Conservation (phyloP, 2,797 vertebrate species). For the Ctenochaetus hawaiiensis region DNA sequence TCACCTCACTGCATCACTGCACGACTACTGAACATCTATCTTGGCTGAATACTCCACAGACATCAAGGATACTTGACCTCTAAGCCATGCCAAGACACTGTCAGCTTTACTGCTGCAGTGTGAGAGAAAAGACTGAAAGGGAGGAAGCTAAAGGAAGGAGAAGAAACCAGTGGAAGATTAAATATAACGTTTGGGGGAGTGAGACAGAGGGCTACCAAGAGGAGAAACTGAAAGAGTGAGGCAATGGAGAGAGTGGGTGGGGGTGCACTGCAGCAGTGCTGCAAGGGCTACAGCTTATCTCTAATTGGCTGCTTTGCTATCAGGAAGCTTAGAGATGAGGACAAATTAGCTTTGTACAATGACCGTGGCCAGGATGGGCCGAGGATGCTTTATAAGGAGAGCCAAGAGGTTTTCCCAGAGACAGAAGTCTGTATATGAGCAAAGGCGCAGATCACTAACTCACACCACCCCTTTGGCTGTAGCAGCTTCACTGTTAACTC, state of each 20-base stretch:
- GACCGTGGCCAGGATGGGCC: slow-evolving; percentile 71
- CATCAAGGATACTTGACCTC: slow-evolving; percentile 84
- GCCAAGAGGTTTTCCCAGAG: slow-evolving; percentile 67
- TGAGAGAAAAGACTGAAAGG: slow-evolving; percentile 51
- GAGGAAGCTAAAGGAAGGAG: slow-evolving; percentile 31
- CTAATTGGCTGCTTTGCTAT: slow-evolving; percentile 86
- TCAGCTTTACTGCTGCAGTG: slow-evolving; percentile 64
- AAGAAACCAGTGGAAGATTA: slow-evolving; percentile 54
- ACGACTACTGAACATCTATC: slow-evolving; percentile 74
- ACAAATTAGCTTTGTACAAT: slow-evolving; percentile 85
- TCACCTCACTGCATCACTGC: slow-evolving; percentile 82
- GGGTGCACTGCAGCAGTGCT: slow-evolving; percentile 79
- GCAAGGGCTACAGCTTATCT: slow-evolving; percentile 83
- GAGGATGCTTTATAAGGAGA: slow-evolving; percentile 58
- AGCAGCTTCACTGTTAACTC: slow-evolving; percentile 58
- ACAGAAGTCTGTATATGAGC: slow-evolving; percentile 54
- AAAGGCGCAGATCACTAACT: slow-evolving; percentile 57
- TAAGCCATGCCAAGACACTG: slow-evolving; percentile 78
- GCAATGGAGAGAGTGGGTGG: slow-evolving; percentile 59
- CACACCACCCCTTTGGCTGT: slow-evolving; percentile 59
- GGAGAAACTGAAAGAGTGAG: slow-evolving; percentile 64
- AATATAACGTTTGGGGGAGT: slow-evolving; percentile 60
- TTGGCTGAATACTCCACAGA: slow-evolving; percentile 74
- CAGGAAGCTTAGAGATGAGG: slow-evolving; percentile 83
- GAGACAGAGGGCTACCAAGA: slow-evolving; percentile 59